Conservation (phyloP, 2,797 vertebrate genomes). For the Orestias chungarensis region DNA sequence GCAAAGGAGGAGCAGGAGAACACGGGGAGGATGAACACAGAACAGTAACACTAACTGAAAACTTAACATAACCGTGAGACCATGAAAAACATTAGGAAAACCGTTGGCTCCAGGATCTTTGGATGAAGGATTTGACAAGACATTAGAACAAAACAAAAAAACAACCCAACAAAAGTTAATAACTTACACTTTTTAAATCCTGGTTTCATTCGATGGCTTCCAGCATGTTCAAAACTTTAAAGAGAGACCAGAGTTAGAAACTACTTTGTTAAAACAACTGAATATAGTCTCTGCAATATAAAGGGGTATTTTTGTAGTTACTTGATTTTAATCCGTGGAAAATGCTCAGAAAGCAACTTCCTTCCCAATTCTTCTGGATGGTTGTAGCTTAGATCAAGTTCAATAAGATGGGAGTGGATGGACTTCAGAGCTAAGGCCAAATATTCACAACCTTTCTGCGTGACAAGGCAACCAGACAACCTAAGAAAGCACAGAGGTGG, state of each 20-base stretch:
- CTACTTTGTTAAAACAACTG: too few relatives aligned
- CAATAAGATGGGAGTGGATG: slow-evolving; percentile 40
- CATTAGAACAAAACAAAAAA: neutral
- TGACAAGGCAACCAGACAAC: slow-evolving; percentile 54
- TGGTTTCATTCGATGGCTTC: slow-evolving; percentile 31
- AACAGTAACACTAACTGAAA: too few relatives aligned
- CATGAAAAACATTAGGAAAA: too few relatives aligned
- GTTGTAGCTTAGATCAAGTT: slow-evolving; percentile 64
- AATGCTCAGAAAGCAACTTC: neutral
- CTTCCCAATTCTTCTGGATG: slow-evolving; percentile 36
- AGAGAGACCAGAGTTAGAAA: slow-evolving; percentile 6
- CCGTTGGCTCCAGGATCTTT: too few relatives aligned
- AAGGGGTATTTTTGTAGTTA: slow-evolving; percentile 8
- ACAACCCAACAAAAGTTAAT: neutral
- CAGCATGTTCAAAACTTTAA: slow-evolving; percentile 22
- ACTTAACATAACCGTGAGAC: too few relatives aligned
- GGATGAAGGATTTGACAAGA: too few relatives aligned
- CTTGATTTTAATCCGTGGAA: slow-evolving; percentile 8
- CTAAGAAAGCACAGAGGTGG: slow-evolving; percentile 34
- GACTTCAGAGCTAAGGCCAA: slow-evolving; percentile 34
- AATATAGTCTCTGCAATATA: neutral
- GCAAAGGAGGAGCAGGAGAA: too few relatives aligned
- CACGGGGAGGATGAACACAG: too few relatives aligned
- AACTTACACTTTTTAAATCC: slow-evolving; percentile 62
- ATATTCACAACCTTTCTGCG: neutral